These are phyloP conservation scores for Galemys pyrenaicus DNA, from an alignment of 2,113 vertebrate genomes.

Conservation along the genomic window DNA sequence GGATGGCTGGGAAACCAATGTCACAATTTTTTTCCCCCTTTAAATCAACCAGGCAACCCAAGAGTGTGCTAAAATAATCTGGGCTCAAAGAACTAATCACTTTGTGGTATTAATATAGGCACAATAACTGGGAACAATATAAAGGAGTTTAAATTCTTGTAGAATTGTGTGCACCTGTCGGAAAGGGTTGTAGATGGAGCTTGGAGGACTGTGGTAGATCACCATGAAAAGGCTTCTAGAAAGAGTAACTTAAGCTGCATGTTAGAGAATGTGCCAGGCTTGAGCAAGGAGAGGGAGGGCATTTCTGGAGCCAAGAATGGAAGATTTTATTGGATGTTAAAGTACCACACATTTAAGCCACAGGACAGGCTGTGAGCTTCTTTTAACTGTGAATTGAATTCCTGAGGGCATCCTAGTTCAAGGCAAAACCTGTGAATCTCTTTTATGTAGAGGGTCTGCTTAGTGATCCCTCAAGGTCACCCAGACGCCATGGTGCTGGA, in stretches of 20 bases:
- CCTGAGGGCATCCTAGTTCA: not conserved
- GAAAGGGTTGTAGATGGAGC: not conserved
- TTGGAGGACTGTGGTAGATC: not conserved
- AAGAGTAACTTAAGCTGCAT: not conserved
- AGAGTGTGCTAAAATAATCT: not conserved
- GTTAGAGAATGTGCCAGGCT: not conserved
- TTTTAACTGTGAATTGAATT: not conserved
- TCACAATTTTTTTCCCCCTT: not conserved
- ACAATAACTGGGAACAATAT: not conserved
- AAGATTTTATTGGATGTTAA: not conserved
- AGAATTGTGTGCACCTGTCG: not conserved
- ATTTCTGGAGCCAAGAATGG: not conserved
- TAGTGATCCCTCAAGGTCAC: slow-evolving; percentile 27
- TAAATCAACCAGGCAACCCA: not conserved
- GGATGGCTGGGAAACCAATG: not conserved
- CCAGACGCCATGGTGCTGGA: accelerated
- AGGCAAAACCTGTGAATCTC: not conserved
- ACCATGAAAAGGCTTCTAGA: not conserved
- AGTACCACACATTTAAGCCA: not conserved
- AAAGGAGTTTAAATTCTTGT: not conserved
- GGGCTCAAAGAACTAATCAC: not conserved
- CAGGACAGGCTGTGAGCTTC: not conserved
- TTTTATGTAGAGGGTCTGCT: not conserved
- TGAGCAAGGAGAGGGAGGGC: not conserved
- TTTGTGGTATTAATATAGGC: not conserved